Evolutionary conservation across 2,888 invertebrate species (phyloP).

Genomic region (Euzetes globulus): DNA sequence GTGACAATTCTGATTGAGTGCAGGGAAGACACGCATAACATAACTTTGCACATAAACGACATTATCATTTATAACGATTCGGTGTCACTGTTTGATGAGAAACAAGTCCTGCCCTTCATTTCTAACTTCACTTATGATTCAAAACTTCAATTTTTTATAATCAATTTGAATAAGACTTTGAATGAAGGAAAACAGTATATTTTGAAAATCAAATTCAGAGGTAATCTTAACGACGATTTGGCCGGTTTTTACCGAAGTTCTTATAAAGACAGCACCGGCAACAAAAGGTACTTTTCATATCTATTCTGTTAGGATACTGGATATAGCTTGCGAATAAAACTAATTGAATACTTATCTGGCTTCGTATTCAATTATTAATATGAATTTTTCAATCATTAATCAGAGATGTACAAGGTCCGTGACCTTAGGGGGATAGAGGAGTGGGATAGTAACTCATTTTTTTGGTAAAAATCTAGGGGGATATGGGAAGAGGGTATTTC

Average conservation of each 20-base stretch:
- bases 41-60: conserved; percentile 67
- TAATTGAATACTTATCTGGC: neutral
- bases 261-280: conserved; percentile 58
- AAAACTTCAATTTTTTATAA: conserved; percentile 59
- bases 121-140: neutral
- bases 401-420: too few species aligned
- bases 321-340: too few species aligned
- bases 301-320: neutral
- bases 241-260: conserved; percentile 76
- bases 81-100: conserved; percentile 45
- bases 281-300: conserved; percentile 57
- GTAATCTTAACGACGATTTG: conserved; percentile 64
- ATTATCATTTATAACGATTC: conserved; percentile 57
- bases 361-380: too few species aligned
- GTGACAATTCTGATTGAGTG: conserved; percentile 52
- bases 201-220: conserved; percentile 62
- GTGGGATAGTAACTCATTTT: too few species aligned
- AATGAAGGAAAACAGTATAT: conserved; percentile 58
- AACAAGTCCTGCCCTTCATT: neutral
- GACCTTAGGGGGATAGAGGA: too few species aligned
- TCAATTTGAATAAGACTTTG: conserved; percentile 57
- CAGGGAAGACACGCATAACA: conserved; percentile 57
- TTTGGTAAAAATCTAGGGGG: too few species aligned
- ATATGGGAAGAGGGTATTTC: too few species aligned
- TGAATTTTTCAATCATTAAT: too few species aligned